A percentile compares a stretch with the other conserved stretches of the same genome.
Evolutionary conservation across 2,888 invertebrate genomes (phyloP).

Genomic region (Uloborus plumipes): DNA sequence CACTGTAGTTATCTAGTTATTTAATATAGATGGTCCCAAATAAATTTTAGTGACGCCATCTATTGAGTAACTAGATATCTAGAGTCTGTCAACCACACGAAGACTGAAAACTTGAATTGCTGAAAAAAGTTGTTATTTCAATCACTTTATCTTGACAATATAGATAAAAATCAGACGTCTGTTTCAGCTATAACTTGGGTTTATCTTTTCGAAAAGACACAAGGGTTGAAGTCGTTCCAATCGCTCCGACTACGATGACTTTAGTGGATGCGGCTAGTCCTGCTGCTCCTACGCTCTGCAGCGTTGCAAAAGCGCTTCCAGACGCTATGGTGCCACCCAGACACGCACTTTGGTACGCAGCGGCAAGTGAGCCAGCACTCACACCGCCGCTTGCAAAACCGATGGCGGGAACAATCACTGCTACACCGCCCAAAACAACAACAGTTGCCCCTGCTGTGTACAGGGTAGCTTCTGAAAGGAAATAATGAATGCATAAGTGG

Average conservation of each 20-base stretch:
- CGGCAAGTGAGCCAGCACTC: constrained; percentile 20
- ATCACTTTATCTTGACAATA: too few relatives aligned
- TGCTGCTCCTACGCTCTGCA: constrained; percentile 30
- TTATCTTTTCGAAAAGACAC: too few relatives aligned
- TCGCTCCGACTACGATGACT: background rate
- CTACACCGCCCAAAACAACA: background rate
- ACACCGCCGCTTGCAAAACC: constrained; percentile 22
- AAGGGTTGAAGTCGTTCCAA: too few relatives aligned
- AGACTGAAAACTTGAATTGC: too few relatives aligned
- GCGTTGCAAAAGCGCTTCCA: constrained; percentile 21
- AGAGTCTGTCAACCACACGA: too few relatives aligned
- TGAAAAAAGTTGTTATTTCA: too few relatives aligned
- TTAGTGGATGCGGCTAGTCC: constrained; percentile 15
- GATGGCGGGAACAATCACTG: constrained; percentile 3
- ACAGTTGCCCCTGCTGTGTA: constrained; percentile 6
- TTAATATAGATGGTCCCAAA: too few relatives aligned
- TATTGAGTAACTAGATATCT: too few relatives aligned
- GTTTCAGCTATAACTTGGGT: background rate
- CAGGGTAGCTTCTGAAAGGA: background rate
- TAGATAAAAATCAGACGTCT: background rate
- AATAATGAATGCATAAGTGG: too few relatives aligned
- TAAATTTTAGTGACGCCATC: too few relatives aligned
- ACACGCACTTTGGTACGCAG: constrained; percentile 16
- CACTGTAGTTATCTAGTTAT: too few relatives aligned
- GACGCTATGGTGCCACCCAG: constrained; percentile 24